Evolutionary conservation across 1,140 invertebrate species (phyloP).

Genomic region (Cecropterus lyciades): DNA sequence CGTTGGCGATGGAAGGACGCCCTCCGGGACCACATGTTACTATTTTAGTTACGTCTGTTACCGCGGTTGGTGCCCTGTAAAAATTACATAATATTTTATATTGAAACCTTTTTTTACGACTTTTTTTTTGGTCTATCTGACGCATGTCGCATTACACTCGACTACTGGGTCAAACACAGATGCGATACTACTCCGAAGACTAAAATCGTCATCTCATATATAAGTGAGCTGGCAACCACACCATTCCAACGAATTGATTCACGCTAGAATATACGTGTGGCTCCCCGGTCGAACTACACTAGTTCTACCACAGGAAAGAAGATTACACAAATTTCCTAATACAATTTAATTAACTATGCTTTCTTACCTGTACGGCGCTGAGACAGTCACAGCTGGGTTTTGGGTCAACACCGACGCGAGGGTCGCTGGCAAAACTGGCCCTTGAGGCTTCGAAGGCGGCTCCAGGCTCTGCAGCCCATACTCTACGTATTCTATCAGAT

Average conservation of each 20-base stretch:
- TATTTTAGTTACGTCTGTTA: constrained; percentile 73
- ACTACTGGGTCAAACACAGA: too few relatives aligned
- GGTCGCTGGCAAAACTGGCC: constrained; percentile 88
- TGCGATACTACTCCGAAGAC: too few relatives aligned
- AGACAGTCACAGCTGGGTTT: constrained; percentile 59
- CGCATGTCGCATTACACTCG: too few relatives aligned
- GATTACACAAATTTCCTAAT: neutral
- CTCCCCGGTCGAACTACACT: too few relatives aligned
- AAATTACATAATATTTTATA: neutral
- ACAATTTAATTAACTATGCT: too few relatives aligned
- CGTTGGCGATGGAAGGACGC: constrained; percentile 97
- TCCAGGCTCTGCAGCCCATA: constrained; percentile 94
- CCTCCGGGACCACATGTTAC: constrained; percentile 56
- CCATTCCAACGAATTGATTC: too few relatives aligned
- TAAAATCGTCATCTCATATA: too few relatives aligned
- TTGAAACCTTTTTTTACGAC: neutral
- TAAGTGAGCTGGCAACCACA: too few relatives aligned
- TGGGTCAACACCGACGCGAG: constrained; percentile 85
- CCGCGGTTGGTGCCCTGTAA: constrained; percentile 51
- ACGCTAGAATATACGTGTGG: too few relatives aligned
- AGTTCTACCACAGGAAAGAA: too few relatives aligned
- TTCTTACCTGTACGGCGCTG: constrained; percentile 68
- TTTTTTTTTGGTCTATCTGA: too few relatives aligned
- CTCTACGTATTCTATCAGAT: constrained; percentile 97
- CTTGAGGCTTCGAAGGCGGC: constrained; percentile 92